Evolutionary conservation across 2,888 invertebrate genomes (phyloP), one percentile per base, ranked within the genome.

Genomic region (Oegoconia quadripuncta): DNA sequence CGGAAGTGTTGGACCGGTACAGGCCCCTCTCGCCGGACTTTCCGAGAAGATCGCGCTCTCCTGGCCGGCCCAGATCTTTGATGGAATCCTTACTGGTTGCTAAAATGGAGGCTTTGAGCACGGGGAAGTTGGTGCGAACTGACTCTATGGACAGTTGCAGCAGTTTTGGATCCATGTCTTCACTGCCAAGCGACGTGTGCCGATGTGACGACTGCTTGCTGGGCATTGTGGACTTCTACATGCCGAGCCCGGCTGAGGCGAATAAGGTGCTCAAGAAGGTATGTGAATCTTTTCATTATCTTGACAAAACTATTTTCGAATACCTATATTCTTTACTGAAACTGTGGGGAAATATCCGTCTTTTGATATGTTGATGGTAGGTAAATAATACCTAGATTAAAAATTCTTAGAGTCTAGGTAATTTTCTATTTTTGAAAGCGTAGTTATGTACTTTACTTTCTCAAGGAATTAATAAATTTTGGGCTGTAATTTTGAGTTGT

Each of bases 21-120:
- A 61, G 81, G 11, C 75, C 83, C 1, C 50, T 88, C 6, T 82
- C 88, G 1, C 89, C 90, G 14, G 86, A 86, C 37, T 68, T 86
- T n/a, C 65, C 76, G 0, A 52, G 83, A 8, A 52, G 87, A 3
- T 81, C 84, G 1, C 65, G 83, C 1, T 89, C 90, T 14, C 90
- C 90, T 0, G 88, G 87, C n/a, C 81, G 90, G 34, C 92, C 92
- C n/a, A 88, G 93, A 49, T 91, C 92, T n/a, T 78, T 95, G 16
- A 95, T 95, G 95, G 95, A 95, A 70, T 91, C 92, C 42, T 77
- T 95, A 39, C 82, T 95, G 38, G 92, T 94, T 29, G 94, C 94
- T 3, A 95, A 95, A 75, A 95, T 95, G 90, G 95, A 95, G 61
- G 90, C 92, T 28, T 88, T 92, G 9, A 89, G 89, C 41, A 83